A percentile compares a stretch with the other conserved stretches of the same genome.
Conservation (phyloP, 1,140 invertebrate species). For the Trichonephila clavata region DNA sequence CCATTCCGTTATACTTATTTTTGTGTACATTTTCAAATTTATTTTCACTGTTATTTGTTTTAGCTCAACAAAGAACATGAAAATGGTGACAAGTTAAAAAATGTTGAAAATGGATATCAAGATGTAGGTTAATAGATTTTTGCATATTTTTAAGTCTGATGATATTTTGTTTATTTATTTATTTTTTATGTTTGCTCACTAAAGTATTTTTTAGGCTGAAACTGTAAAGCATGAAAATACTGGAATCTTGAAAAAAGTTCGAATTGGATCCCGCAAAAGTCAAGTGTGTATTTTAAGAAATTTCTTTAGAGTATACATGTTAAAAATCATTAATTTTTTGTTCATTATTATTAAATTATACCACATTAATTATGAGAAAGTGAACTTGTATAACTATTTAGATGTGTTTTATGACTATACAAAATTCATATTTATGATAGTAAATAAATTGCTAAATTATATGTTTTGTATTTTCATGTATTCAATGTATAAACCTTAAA, state of each 20-base stretch:
- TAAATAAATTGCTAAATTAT: neutral
- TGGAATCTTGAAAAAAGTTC: neutral
- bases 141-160: neutral
- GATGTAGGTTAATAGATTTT: neutral
- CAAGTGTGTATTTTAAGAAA: constrained; percentile 25
- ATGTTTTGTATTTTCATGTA: neutral
- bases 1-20: neutral
- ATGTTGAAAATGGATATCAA: too few species aligned
- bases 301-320: neutral
- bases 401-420: neutral
- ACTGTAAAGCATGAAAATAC: neutral
- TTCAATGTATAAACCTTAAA: too few species aligned
- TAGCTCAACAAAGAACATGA: neutral
- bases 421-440: neutral
- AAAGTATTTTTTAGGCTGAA: neutral
- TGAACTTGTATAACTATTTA: neutral
- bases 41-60: neutral
- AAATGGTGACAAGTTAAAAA: neutral
- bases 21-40: neutral
- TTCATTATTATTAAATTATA: neutral
- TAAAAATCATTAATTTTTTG: neutral
- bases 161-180: neutral
- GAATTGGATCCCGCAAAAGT: constrained; percentile 48
- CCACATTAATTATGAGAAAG: too few species aligned
- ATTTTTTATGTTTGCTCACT: neutral